Conservation (phyloP, 1,140 invertebrate genomes). For the Ladona fulva region DNA sequence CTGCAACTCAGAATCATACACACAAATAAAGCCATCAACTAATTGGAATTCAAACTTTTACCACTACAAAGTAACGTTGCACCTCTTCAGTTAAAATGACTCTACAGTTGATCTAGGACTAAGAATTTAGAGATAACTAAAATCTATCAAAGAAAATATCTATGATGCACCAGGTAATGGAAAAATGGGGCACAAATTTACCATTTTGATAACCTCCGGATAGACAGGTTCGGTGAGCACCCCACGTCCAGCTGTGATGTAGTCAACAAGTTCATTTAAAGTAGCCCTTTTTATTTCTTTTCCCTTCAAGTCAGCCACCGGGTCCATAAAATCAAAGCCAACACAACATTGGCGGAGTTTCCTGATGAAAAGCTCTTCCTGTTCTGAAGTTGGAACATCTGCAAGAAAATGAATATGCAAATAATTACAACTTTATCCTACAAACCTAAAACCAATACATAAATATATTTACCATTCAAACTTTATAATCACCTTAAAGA, state of each 20-base stretch:
- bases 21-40: no score
- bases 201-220: slow-evolving; percentile 96
- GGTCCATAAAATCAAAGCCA: slow-evolving; percentile 98
- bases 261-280: slow-evolving; percentile 96
- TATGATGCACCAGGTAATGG: no score
- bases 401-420: slow-evolving; percentile 35
- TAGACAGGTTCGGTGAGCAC: slow-evolving; percentile 95
- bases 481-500: no score
- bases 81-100: no score
- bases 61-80: no score
- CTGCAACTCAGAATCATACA: no score
- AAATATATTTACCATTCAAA: no score
- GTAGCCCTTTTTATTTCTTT: slow-evolving; percentile 97
- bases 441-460: no score
- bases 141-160: no score
- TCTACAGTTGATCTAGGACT: no score
- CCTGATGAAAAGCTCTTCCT: slow-evolving; percentile 94
- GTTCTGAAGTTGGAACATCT: slow-evolving; percentile 90
- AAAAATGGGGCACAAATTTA: slow-evolving; percentile 31
- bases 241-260: slow-evolving; percentile 87
- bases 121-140: no score
- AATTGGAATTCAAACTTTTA: no score
- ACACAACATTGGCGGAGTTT: slow-evolving; percentile 98
- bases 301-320: slow-evolving; percentile 92
- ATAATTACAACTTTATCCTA: neutral